Conservation (phyloP, 1,140 invertebrate species). For the Anagrus nilaparvatae region DNA sequence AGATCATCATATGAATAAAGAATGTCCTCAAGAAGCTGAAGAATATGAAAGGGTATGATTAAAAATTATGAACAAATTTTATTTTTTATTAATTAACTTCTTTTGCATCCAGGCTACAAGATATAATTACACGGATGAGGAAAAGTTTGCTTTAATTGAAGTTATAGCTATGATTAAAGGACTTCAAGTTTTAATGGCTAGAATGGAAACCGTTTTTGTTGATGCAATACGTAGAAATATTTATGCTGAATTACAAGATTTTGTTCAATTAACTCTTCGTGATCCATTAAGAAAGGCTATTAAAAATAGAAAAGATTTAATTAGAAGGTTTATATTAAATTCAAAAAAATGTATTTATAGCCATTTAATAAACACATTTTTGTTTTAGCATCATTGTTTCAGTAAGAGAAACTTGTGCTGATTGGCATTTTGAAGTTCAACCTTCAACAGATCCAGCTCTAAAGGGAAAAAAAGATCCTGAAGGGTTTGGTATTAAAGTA, state of each 20-base stretch:
- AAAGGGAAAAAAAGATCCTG: conserved; percentile 92
- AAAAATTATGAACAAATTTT: conserved; percentile 9
- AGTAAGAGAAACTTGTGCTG: conserved; percentile 91
- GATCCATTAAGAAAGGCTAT: conserved; percentile 94
- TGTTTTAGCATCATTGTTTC: conserved; percentile 78
- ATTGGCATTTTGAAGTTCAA: conserved; percentile 89
- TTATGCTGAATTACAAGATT: conserved; percentile 95
- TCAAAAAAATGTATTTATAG: not conserved
- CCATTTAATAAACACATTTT: conserved; percentile 1
- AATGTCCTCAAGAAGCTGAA: conserved; percentile 94
- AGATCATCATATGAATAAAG: conserved; percentile 91
- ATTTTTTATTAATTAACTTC: conserved; percentile 9
- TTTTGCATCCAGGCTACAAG: conserved; percentile 64
- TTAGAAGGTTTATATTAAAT: conserved; percentile 57
- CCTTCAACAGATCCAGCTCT: conserved; percentile 86
- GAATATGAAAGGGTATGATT: conserved; percentile 86
- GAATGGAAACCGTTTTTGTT: conserved; percentile 96
- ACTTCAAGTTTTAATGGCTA: conserved; percentile 90
- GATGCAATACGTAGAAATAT: conserved; percentile 92
- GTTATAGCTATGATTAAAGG: conserved; percentile 99
- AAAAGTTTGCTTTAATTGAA: conserved; percentile 97
- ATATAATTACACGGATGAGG: conserved; percentile 96
- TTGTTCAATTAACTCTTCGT: conserved; percentile 82
- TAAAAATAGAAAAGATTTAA: conserved; percentile 96
- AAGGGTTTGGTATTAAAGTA: conserved; percentile 88